Percentiles rank a stretch among this genome's conserved stretches.
Evolutionary conservation across 2,797 vertebrate species (phyloP).

Genomic region (Rhynchonycteris naso): DNA sequence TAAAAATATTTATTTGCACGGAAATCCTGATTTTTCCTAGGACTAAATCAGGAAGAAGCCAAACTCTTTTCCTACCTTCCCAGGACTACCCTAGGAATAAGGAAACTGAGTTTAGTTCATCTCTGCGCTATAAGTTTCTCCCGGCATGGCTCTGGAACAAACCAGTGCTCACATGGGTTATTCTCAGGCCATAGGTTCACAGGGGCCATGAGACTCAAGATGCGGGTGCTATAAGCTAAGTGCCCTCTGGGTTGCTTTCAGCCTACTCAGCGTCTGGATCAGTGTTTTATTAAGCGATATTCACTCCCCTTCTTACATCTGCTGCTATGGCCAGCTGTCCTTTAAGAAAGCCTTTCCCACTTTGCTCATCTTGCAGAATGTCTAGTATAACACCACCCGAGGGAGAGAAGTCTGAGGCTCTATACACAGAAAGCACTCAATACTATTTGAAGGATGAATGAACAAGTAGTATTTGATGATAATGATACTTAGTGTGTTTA

Average conservation of each 20-base stretch:
- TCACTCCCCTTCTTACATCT: neutral
- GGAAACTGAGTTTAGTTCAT: neutral
- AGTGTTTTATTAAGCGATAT: neutral
- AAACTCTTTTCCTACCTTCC: neutral
- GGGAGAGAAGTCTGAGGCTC: neutral
- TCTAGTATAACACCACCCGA: neutral
- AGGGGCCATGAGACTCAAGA: neutral
- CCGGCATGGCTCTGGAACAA: neutral
- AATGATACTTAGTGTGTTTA: neutral
- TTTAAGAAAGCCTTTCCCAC: neutral
- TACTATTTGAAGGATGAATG: neutral
- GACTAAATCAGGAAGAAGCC: neutral
- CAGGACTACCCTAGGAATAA: neutral
- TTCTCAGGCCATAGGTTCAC: neutral
- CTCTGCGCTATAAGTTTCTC: neutral
- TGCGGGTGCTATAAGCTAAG: neutral
- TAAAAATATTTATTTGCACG: slow-evolving; percentile 8
- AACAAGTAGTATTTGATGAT: neutral
- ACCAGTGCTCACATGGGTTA: neutral
- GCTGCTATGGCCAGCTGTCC: neutral
- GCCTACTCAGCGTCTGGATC: neutral
- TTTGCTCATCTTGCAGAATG: neutral
- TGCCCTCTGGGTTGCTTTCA: neutral
- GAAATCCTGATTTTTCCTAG: slow-evolving; percentile 29
- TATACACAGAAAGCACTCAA: neutral